Base-by-base conservation (phyloP, 2,113 vertebrate genomes). In the Nymphicus hollandicus region DNA sequence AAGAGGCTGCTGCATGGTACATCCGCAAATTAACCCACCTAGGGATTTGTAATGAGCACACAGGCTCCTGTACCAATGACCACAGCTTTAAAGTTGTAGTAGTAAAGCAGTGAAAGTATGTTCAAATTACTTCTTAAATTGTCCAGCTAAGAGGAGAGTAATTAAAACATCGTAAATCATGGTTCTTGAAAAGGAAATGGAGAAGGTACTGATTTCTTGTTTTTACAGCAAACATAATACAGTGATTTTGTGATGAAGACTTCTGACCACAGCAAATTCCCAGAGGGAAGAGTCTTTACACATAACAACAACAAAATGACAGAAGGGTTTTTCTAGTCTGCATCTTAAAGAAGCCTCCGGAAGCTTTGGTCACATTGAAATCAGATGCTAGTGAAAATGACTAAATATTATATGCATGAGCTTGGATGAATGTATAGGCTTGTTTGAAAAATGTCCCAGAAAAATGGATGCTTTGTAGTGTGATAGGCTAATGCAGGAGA, bases 211-310 rank as follows among this genome's bases (percentile, higher is more conserved):
- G 8, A 11, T 43, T 87, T 78, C 41, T 91, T 94, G 46, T 58
- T 96, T 96, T 90, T 86, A 83, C 43, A 82, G 80, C 35, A 84
- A 50, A 88, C 60, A 37, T 64, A 44, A 27, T 37, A 17, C 41
- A 86, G 71, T 70, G 46, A 9, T 1, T 74, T 85, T 80, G 55
- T 87, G 72, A 82, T 86, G 85, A 93, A 80, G 91, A n/a, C 46
- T 94, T 95, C 27, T 80, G 65, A 91, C 82, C 93, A 72, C 91
- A 93, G 33, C 17, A 71, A 81, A 91, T 78, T 88, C 90, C 91
- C 88, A 90, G 60, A 81, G 85, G 90, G 60, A 85, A 77, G 50
- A 83, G 64, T 50, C 64, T 95, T 95, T 49, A 96, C 91, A 78
- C 39, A 41, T 11, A 83, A 61, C 39, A 93, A 85, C 68, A 92